Evolutionary conservation across 37 sponge, comb jelly and placozoan genomes (phyloP), one percentile per base, ranked within the genome.

Genomic region (Cliona cf. orientalis): DNA sequence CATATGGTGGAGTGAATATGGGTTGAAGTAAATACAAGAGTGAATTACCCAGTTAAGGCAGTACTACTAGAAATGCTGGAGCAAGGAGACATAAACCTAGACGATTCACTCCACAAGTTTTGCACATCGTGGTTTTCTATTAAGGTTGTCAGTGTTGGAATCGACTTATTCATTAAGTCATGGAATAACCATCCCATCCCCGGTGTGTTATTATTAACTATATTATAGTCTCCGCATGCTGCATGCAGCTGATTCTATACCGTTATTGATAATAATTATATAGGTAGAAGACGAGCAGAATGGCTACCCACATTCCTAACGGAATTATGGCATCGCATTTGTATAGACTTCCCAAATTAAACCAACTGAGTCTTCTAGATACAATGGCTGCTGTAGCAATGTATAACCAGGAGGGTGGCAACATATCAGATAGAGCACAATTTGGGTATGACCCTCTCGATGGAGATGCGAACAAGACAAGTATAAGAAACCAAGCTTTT

Each of bases 11-110:
- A 85, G 64, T 55, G 74, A 11, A 41, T 78, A n/a, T 90, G 91
- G 91, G 68, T 58, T 26, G 91, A 90, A 46, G 71, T 84, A 25
- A 90, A 91, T 41, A 23, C 42, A 14, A 9, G 92, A 37, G 87
- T 91, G 12, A 86, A 80, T 66, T 85, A 86, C 23, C 92, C 91
- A 29, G 57, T 91, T 41, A 91, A 91, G 49, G 23, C 43, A 32
- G 42, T 33, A 22, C 67, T 86, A 62, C 38, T 76, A 7, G 40
- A 61, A 2, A 71, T 86, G 79, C 58, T 73, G 42, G 78, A 71
- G 28, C 45, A 21, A 43, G 83, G 64, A 31, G 79, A 80, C 19
- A 32, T 87, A 14, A 22, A 66, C 17, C 37, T 73, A 29, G 77
- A 74, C 9, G 49, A 60, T 39, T 53, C 46, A 14, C 11, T 34